Evolutionary conservation across 2,888 invertebrate genomes (phyloP).

Genomic region (Choreutis nemorana): DNA sequence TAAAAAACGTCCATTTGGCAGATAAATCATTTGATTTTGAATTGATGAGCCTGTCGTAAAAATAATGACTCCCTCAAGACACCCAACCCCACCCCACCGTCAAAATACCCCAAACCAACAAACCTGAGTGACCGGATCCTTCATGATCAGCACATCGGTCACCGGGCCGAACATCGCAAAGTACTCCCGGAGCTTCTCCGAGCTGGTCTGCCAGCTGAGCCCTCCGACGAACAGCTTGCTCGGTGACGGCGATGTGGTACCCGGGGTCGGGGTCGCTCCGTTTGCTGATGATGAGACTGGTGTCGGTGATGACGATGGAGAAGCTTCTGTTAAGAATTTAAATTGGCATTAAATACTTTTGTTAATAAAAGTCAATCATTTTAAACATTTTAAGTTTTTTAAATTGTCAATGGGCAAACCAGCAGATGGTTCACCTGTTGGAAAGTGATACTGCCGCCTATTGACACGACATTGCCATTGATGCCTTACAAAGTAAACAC

Average conservation of each 20-base stretch:
- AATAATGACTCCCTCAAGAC: background rate
- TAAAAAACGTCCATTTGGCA: too few relatives aligned
- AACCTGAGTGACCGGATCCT: slow-evolving; percentile 93
- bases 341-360: too few relatives aligned
- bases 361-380: too few relatives aligned
- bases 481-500: too few relatives aligned
- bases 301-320: slow-evolving; percentile 77
- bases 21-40: slow-evolving; percentile 10
- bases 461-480: too few relatives aligned
- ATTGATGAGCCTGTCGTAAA: background rate
- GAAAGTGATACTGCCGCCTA: too few relatives aligned
- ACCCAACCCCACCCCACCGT: slow-evolving; percentile 2
- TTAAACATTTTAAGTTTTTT: too few relatives aligned
- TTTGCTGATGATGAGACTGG: slow-evolving; percentile 55
- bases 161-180: slow-evolving; percentile 93
- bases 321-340: slow-evolving; percentile 46
- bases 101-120: slow-evolving; percentile 3
- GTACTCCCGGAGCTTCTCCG: slow-evolving; percentile 91
- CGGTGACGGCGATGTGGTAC: slow-evolving; percentile 67
- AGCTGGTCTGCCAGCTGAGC: slow-evolving; percentile 92
- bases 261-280: slow-evolving; percentile 25
- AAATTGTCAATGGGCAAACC: background rate
- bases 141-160: slow-evolving; percentile 92
- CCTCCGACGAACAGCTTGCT: slow-evolving; percentile 92
- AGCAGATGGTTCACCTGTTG: too few relatives aligned